These are phyloP conservation scores for Rhabdomys dilectus DNA, from an alignment of 2,113 vertebrate species.

Conservation along the genomic window DNA sequence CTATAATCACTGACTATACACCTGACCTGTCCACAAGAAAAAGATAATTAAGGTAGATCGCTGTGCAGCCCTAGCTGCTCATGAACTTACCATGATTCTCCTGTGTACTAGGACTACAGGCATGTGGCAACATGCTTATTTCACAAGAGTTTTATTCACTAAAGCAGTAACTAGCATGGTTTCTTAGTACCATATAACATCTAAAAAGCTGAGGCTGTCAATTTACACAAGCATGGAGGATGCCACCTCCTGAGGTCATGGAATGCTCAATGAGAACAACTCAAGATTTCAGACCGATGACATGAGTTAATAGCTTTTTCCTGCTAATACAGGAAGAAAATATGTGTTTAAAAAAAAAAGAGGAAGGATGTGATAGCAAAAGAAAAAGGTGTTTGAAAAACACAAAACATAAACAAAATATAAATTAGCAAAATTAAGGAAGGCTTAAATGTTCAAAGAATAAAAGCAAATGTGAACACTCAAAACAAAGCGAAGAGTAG, in stretches of 20 bases:
- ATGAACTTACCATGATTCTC: not conserved
- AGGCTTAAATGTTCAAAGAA: slow-evolving; percentile 22
- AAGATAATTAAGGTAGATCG: not conserved
- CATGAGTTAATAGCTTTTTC: not conserved
- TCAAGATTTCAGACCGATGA: not conserved
- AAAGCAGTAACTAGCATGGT: not conserved
- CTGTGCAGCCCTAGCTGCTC: not conserved
- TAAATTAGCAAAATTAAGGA: slow-evolving; percentile 1
- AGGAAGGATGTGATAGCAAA: not conserved
- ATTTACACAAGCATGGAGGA: not conserved
- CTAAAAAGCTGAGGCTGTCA: not conserved
- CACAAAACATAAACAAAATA: slow-evolving; percentile 17
- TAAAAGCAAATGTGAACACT: not conserved
- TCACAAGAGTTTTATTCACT: not conserved
- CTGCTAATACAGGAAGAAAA: not conserved
- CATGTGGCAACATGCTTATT: too few relatives aligned
- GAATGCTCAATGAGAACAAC: not conserved
- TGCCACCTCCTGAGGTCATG: not conserved
- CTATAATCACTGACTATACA: not conserved
- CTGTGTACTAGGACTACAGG: not conserved
- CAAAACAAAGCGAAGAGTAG: not conserved
- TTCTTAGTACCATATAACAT: not conserved
- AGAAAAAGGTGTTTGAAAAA: not conserved
- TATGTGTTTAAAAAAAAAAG: not conserved
- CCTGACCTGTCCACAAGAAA: not conserved